Conservation (phyloP, 2,797 vertebrate genomes). For the Hafferia zeledoni region DNA sequence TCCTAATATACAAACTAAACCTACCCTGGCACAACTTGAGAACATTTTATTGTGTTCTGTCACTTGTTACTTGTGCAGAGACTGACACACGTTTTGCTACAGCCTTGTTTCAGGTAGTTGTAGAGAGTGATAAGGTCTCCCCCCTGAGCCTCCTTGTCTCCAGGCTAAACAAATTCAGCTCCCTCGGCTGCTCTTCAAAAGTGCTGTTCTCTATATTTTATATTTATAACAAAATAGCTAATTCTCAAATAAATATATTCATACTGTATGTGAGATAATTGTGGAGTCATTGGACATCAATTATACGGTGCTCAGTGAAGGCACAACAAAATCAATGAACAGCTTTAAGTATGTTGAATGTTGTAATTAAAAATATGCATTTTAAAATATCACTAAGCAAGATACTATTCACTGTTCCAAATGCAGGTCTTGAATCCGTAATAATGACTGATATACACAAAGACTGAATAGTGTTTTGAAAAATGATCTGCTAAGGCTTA, state of each 20-base stretch:
- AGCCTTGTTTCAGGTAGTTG: neutral
- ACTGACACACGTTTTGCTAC: accelerated
- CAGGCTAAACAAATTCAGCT: neutral
- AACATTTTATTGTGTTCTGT: neutral
- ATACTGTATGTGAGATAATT: neutral
- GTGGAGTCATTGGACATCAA: neutral
- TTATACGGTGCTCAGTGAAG: neutral
- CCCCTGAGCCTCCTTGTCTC: neutral
- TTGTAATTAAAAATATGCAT: neutral
- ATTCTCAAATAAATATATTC: neutral
- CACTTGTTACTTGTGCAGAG: neutral
- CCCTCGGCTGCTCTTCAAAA: neutral
- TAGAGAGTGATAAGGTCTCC: neutral
- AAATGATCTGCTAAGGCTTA: neutral
- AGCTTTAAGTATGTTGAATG: neutral
- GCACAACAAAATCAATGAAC: neutral
- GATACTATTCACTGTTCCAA: neutral
- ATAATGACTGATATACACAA: neutral
- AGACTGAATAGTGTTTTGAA: neutral
- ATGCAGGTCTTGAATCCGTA: neutral
- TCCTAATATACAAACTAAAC: neutral
- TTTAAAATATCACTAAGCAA: neutral
- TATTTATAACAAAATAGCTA: neutral
- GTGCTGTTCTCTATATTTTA: neutral
- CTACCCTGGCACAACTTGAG: neutral